phyloP scores from a whole-genome alignment of 2,113 vertebrate species.

The Solenodon paradoxus region DNA sequence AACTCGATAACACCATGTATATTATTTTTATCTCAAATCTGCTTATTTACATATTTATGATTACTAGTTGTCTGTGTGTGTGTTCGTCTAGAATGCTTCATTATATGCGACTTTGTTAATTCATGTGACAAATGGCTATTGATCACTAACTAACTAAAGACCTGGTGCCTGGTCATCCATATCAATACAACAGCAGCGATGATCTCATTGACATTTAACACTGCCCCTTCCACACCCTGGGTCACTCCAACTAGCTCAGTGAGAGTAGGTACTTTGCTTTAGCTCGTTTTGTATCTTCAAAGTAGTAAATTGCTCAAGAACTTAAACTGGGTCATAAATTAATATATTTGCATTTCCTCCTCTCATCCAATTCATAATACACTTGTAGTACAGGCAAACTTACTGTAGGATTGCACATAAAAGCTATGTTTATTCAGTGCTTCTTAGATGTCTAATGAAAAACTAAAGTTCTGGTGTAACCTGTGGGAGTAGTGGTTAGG shows the following conservation, averaged over 20 bases:
- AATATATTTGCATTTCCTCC: background rate
- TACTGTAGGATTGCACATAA: background rate
- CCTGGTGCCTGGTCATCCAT: background rate
- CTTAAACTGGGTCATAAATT: background rate
- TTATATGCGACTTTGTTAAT: background rate
- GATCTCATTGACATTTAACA: background rate
- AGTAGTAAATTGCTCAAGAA: background rate
- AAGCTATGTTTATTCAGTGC: background rate
- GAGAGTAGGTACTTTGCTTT: background rate
- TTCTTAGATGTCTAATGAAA: background rate
- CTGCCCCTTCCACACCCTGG: background rate
- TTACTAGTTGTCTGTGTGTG: background rate
- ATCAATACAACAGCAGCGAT: background rate
- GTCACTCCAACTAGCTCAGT: background rate
- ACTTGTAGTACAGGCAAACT: background rate
- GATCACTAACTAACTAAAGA: background rate
- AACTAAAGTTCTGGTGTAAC: too few relatives aligned
- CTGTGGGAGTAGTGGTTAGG: too few relatives aligned
- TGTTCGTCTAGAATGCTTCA: background rate
- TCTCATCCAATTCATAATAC: background rate
- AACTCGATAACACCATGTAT: background rate
- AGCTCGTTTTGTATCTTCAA: background rate
- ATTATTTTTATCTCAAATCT: background rate
- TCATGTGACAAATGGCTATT: background rate
- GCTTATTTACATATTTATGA: background rate